Conservation (phyloP, 2,797 vertebrate species). For the Diceros bicornis region DNA sequence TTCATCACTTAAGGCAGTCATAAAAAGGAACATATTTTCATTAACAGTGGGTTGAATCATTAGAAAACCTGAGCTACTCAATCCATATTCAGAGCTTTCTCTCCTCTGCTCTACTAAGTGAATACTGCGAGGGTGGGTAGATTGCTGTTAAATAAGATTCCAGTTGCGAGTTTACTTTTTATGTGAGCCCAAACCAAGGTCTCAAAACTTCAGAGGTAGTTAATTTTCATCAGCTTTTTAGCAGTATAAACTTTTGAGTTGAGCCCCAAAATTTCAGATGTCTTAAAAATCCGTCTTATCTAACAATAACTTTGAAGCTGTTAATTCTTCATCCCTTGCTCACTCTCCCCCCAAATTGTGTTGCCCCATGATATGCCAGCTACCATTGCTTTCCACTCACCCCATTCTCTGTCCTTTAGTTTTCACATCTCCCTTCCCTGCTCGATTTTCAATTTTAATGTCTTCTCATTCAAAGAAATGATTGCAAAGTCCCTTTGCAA, state of each 20-base stretch:
- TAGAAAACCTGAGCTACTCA: constrained; percentile 59
- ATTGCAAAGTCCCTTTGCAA: not conserved
- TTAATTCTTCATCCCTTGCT: not conserved
- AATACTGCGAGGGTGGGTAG: constrained; percentile 16
- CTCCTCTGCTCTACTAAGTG: constrained; percentile 47
- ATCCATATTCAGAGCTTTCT: constrained; percentile 68
- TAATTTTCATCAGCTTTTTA: constrained; percentile 46
- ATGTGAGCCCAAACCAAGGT: constrained; percentile 24
- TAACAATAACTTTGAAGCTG: constrained; percentile 55
- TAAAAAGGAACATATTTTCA: constrained; percentile 66
- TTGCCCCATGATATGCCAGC: not conserved
- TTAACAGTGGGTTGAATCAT: constrained; percentile 64
- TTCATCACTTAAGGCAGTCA: constrained; percentile 65
- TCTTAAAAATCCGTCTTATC: not conserved
- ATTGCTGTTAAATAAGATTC: constrained; percentile 68
- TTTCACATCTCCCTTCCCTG: constrained; percentile 13
- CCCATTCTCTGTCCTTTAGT: not conserved
- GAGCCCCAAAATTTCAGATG: constrained; percentile 31
- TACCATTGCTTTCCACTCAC: not conserved
- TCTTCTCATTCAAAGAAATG: constrained; percentile 37
- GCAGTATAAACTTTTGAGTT: constrained; percentile 38
- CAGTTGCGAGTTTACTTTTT: constrained; percentile 62
- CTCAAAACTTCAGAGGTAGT: constrained; percentile 49
- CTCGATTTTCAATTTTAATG: constrained; percentile 19
- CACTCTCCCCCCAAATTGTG: not conserved